Conservation (phyloP, 2,797 vertebrate species). For the Nyctalus aviator region DNA sequence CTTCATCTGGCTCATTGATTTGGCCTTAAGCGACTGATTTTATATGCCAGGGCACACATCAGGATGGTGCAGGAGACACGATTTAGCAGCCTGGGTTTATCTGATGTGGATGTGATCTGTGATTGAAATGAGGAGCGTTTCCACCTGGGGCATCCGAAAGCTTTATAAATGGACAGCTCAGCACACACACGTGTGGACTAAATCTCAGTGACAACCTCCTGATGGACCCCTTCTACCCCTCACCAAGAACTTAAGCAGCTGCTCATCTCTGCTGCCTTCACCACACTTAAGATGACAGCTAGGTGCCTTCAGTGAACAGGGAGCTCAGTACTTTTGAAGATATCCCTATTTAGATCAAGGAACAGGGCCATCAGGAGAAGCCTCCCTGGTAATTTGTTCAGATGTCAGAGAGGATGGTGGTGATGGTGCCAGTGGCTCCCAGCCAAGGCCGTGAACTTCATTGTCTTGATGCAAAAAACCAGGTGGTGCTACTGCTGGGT, state of each 20-base stretch:
- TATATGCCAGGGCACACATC: slow-evolving; percentile 71
- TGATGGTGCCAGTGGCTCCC: too few relatives aligned
- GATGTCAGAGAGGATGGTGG: background rate
- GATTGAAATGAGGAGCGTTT: slow-evolving; percentile 60
- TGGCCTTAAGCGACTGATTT: slow-evolving; percentile 76
- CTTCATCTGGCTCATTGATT: slow-evolving; percentile 78
- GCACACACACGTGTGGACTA: background rate
- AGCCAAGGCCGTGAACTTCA: background rate
- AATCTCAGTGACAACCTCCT: background rate
- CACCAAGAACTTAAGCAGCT: background rate
- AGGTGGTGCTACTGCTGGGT: background rate
- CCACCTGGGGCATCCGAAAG: background rate
- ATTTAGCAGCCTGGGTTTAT: slow-evolving; percentile 73
- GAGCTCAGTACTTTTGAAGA: background rate
- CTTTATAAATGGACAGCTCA: too few relatives aligned
- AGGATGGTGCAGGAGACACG: slow-evolving; percentile 13
- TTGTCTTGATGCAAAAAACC: background rate
- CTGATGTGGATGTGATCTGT: slow-evolving; percentile 69
- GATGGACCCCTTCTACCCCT: background rate
- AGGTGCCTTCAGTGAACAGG: background rate
- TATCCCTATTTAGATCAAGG: background rate
- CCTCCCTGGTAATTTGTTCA: too few relatives aligned
- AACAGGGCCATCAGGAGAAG: background rate
- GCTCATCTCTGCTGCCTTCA: background rate
- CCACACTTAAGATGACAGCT: background rate